phyloP scores from a whole-genome alignment of 1,140 invertebrate genomes.

The Hylaeus anthracinus region DNA sequence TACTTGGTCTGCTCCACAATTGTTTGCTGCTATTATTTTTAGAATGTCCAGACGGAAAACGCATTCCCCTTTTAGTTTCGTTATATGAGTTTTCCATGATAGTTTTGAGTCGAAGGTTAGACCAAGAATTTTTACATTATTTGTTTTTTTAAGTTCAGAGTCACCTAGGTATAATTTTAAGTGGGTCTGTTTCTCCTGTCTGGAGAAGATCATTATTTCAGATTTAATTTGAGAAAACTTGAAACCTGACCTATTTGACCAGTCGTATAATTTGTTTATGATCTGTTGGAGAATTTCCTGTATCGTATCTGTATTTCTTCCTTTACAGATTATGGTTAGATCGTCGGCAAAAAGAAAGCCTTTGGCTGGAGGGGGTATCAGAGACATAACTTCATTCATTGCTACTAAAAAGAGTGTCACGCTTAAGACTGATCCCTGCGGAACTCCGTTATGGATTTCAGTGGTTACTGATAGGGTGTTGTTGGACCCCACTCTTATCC shows the following conservation, averaged over 20 bases:
- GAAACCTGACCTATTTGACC: background rate
- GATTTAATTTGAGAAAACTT: slow-evolving; percentile 17
- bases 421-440: background rate
- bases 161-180: no score
- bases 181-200: background rate
- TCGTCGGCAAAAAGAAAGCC: background rate
- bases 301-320: background rate
- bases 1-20: background rate
- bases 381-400: background rate
- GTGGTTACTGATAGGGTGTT: background rate
- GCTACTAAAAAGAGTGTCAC: background rate
- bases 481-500: background rate
- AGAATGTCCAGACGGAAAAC: no score
- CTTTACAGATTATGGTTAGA: background rate
- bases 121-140: no score
- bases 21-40: background rate
- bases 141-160: no score
- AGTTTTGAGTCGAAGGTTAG: no score
- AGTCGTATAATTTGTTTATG: background rate
- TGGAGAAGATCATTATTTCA: background rate
- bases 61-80: no score
- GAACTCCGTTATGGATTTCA: background rate
- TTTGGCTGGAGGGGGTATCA: background rate
- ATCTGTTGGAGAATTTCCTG: background rate
- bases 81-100: no score